A percentile compares a stretch with the other conserved stretches of the same genome.
Conservation (phyloP, 2,888 invertebrate species). For the Nysson spinosus region DNA sequence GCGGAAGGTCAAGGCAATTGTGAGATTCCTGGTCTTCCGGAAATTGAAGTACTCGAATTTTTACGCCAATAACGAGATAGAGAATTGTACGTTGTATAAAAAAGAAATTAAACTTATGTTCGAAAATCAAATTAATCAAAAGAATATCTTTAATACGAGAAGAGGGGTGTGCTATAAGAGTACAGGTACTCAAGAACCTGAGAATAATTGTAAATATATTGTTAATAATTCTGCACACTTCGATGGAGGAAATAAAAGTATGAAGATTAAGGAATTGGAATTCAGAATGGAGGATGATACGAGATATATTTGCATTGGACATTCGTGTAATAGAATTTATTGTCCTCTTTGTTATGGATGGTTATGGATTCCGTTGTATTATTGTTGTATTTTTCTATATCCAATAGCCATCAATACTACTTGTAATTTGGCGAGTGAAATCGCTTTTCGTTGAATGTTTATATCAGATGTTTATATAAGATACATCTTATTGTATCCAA, state of each 20-base stretch:
- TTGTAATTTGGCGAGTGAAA: neutral
- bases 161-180: neutral
- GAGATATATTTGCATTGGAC: neutral
- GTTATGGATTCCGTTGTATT: conserved; percentile 1
- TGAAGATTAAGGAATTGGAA: neutral
- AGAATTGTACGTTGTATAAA: conserved; percentile 1
- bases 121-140: neutral
- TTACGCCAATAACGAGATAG: neutral
- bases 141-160: neutral
- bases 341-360: neutral
- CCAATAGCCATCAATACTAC: neutral
- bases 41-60: neutral
- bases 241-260: no score
- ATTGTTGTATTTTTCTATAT: neutral
- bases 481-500: no score
- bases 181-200: neutral
- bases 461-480: no score
- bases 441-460: neutral
- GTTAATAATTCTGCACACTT: no score
- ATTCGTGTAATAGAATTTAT: neutral
- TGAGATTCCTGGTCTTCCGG: conserved; percentile 32
- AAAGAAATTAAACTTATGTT: neutral
- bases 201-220: no score
- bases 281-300: neutral
- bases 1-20: neutral